Conservation (phyloP, 1,140 invertebrate genomes). For the Prorops nasuta region DNA sequence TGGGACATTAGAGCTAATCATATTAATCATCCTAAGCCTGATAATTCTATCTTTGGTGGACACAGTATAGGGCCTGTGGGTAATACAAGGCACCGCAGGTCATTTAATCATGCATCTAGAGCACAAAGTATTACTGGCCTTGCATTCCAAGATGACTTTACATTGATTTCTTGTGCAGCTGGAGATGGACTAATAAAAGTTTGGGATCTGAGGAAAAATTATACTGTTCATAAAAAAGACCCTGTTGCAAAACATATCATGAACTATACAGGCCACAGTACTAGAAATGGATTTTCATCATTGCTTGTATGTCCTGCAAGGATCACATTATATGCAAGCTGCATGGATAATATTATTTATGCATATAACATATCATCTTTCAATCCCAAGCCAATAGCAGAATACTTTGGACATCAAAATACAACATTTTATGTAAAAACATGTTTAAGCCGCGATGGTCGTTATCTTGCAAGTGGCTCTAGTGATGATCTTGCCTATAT, state of each 20-base stretch:
- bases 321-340: constrained; percentile 77
- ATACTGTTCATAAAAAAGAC: constrained; percentile 66
- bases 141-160: constrained; percentile 74
- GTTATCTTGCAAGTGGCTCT: constrained; percentile 80
- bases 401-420: constrained; percentile 68
- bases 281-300: constrained; percentile 75
- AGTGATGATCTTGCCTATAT: constrained; percentile 82
- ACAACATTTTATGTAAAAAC: constrained; percentile 81
- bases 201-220: constrained; percentile 84
- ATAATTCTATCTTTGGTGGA: constrained; percentile 64
- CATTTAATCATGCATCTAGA: constrained; percentile 29
- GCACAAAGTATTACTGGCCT: constrained; percentile 74
- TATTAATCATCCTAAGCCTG: constrained; percentile 56
- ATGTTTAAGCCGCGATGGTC: constrained; percentile 73
- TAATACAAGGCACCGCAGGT: constrained; percentile 54
- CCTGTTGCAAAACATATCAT: constrained; percentile 71
- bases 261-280: constrained; percentile 68
- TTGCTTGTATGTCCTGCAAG: constrained; percentile 69
- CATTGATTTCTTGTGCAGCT: constrained; percentile 76
- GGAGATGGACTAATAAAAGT: constrained; percentile 84
- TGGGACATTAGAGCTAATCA: constrained; percentile 73
- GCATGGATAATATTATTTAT: constrained; percentile 83
- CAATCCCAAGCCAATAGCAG: constrained; percentile 47
- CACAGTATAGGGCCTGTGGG: constrained; percentile 56
- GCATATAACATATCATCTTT: constrained; percentile 77